Percentiles rank a stretch among this genome's conserved stretches.
These are phyloP conservation scores for Poecilobothrus nobilitatus DNA, from an alignment of 2,888 invertebrate species.

Conservation along the genomic window DNA sequence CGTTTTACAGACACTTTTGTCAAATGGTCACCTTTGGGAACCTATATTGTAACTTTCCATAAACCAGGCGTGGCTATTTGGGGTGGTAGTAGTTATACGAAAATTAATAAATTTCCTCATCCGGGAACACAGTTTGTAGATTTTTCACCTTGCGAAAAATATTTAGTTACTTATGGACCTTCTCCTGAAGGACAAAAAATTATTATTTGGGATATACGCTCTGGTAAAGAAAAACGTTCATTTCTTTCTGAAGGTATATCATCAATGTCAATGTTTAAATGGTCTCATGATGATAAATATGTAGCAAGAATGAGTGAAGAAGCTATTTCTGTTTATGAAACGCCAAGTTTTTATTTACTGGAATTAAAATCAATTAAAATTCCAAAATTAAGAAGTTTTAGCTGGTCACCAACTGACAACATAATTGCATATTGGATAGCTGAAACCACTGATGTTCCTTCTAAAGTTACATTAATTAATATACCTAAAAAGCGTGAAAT, in stretches of 20 bases:
- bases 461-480: constrained; percentile 85
- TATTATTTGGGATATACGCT: constrained; percentile 96
- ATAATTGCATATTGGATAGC: constrained; percentile 97
- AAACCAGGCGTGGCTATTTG: constrained; percentile 91
- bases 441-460: constrained; percentile 93
- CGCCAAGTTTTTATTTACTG: constrained; percentile 86
- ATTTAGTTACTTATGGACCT: constrained; percentile 89
- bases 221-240: constrained; percentile 84
- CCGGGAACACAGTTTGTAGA: constrained; percentile 89
- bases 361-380: constrained; percentile 93
- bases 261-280: constrained; percentile 91
- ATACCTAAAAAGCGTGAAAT: constrained; percentile 83
- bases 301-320: constrained; percentile 83
- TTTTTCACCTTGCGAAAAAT: constrained; percentile 96
- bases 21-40: constrained; percentile 96
- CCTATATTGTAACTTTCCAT: constrained; percentile 94
- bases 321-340: constrained; percentile 87
- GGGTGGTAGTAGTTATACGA: constrained; percentile 90
- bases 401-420: constrained; percentile 97
- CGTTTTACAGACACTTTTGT: constrained; percentile 95
- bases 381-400: constrained; percentile 83
- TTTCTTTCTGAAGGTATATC: constrained; percentile 80
- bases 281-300: constrained; percentile 93
- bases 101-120: constrained; percentile 86
- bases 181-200: constrained; percentile 69